Base-by-base conservation (phyloP, 2,888 invertebrate species). In the Acleris literana region DNA sequence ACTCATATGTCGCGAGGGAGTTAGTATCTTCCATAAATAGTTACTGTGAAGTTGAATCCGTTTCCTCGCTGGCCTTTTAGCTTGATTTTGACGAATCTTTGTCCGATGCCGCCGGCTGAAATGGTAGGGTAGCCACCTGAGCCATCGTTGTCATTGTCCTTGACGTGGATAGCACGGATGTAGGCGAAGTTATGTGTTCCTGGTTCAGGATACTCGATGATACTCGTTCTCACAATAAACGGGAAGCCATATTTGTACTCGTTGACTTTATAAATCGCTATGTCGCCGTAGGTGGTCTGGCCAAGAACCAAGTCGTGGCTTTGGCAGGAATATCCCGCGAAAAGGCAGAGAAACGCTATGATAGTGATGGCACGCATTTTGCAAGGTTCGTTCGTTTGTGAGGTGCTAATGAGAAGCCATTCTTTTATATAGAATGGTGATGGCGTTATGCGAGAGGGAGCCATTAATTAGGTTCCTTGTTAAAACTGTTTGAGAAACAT, bases 11-110 rank as follows among this genome's bases (percentile, higher is more conserved):
- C 9, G 2, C 16, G 18, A 62, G 49, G 52, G 68, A 57, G 25
- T 75, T 73, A 87, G 70, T 84, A 91, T 81, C 86, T 84, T 70
- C 92, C 93, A 53, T 90, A 92, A 33, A 93, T 80, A 0, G 88
- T 84, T 2, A 93, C 71, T 0, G 92, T 89, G 70, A 92, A 93
- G 73, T 93, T 91, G 43, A 92, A 81, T 0, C 93, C 91, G 53
- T 69, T 60, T 2, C 82, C 77, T 29, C 90, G 77, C 70, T 92
- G 92, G 46, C 90, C 88, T 74, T 90, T 90, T 70, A 93, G 71
- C 65, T 92, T 89, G 66, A 93, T 81, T 59, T 87, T 90, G 29
- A 85, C 87, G 63, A 88, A 89, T 13, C 84, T 79, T 66, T 90
- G 89, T 0, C 93, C 92, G 1, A 93, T 72, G 0, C 93, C 93